Percentiles rank a stretch among this genome's conserved stretches.
Evolutionary conservation across 2,113 vertebrate species (phyloP).

Genomic region (Callaeas wilsoni): DNA sequence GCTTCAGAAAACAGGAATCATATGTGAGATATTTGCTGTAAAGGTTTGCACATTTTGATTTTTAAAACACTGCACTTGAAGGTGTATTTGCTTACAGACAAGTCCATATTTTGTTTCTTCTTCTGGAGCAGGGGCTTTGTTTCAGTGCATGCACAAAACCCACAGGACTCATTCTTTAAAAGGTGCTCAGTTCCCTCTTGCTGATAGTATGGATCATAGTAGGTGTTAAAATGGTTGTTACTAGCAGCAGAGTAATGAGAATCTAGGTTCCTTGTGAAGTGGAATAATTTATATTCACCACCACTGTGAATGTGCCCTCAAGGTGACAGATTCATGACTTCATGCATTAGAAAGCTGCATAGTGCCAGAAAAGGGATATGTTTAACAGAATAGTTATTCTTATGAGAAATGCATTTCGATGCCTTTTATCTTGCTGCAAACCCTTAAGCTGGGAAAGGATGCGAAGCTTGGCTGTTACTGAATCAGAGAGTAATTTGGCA

Average conservation of each 20-base stretch:
- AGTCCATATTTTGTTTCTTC: accelerated
- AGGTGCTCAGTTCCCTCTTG: background rate
- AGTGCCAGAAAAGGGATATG: background rate
- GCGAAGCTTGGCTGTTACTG: background rate
- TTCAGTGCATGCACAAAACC: background rate
- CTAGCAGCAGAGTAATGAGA: background rate
- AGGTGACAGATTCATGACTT: background rate
- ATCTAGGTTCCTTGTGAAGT: background rate
- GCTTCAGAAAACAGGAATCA: background rate
- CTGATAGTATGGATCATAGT: background rate
- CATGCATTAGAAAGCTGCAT: background rate
- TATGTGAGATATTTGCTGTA: background rate
- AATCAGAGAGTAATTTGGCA: background rate
- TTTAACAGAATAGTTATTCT: background rate
- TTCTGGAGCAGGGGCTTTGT: background rate
- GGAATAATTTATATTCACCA: background rate
- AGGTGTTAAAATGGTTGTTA: background rate
- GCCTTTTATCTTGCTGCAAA: background rate
- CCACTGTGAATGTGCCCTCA: background rate
- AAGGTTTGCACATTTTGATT: background rate
- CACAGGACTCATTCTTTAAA: background rate
- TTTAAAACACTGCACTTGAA: background rate
- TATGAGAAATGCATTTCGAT: background rate
- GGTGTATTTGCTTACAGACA: background rate
- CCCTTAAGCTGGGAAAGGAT: background rate